A percentile compares a stretch with the other conserved stretches of the same genome.
Evolutionary conservation across 2,113 vertebrate genomes (phyloP).

Genomic region (Castor canadensis): DNA sequence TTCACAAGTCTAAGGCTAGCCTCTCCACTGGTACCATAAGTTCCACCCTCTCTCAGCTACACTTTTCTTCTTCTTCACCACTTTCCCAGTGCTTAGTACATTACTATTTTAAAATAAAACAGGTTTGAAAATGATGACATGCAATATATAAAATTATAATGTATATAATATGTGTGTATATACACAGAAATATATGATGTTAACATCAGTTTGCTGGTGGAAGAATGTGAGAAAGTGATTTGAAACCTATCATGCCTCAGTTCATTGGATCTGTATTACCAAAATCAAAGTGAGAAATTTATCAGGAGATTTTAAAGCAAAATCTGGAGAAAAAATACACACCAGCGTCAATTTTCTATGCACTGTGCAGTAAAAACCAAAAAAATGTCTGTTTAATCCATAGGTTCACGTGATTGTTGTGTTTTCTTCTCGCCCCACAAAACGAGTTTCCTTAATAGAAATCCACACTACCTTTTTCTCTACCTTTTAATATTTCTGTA

Average conservation of each 20-base stretch:
- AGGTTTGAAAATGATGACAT: too few species aligned
- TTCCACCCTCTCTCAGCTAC: background rate
- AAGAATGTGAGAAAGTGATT: background rate
- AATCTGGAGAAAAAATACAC: background rate
- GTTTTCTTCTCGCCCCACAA: background rate
- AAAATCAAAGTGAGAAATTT: background rate
- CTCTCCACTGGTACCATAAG: background rate
- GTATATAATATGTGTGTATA: too few species aligned
- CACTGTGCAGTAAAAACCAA: background rate
- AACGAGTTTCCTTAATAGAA: background rate
- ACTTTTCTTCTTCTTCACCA: background rate
- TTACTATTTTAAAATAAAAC: background rate
- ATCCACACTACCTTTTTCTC: background rate
- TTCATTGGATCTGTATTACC: background rate
- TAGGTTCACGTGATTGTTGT: background rate
- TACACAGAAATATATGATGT: background rate
- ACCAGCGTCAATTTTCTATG: background rate
- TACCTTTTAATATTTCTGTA: background rate
- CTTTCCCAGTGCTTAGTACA: background rate
- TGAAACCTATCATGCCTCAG: background rate
- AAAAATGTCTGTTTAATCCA: background rate
- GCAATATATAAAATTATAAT: too few species aligned
- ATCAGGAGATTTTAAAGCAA: background rate
- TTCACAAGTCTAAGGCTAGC: background rate
- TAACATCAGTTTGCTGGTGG: background rate